phyloP scores from a whole-genome alignment of 2,113 vertebrate species.

The Ursus arctos region DNA sequence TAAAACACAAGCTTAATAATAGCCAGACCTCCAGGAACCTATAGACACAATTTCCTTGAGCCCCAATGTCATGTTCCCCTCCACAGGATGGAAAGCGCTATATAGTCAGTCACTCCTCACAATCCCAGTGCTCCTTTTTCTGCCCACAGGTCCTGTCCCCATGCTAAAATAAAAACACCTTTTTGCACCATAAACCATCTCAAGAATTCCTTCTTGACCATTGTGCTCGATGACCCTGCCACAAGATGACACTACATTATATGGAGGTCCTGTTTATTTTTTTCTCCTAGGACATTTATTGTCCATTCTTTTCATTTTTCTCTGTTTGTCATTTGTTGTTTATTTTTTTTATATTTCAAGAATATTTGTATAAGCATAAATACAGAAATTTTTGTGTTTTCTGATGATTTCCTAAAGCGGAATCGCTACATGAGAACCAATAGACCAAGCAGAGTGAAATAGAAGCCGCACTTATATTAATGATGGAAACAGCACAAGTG shows the following conservation, averaged over 20 bases:
- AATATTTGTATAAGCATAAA: not conserved
- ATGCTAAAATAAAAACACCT: not conserved
- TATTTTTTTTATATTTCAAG: not conserved
- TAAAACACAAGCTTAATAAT: not conserved
- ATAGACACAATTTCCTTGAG: not conserved
- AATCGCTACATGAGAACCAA: not conserved
- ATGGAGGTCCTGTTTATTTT: not conserved
- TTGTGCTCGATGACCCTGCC: not conserved
- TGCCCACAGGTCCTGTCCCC: not conserved
- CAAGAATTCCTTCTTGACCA: not conserved
- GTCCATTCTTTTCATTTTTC: not conserved
- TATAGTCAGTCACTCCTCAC: not conserved
- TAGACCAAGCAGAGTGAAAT: not conserved
- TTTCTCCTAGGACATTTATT: not conserved
- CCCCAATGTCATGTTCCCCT: not conserved
- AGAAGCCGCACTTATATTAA: slow-evolving; percentile 94
- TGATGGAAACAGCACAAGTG: slow-evolving; percentile 95
- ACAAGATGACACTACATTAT: not conserved
- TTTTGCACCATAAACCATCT: not conserved
- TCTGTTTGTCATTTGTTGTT: not conserved
- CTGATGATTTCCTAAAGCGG: not conserved
- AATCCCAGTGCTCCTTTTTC: not conserved
- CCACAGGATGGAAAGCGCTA: not conserved
- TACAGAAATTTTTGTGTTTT: not conserved
- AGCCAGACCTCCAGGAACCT: not conserved